Conservation (phyloP, 2,113 vertebrate species). For the Suricata suricatta region DNA sequence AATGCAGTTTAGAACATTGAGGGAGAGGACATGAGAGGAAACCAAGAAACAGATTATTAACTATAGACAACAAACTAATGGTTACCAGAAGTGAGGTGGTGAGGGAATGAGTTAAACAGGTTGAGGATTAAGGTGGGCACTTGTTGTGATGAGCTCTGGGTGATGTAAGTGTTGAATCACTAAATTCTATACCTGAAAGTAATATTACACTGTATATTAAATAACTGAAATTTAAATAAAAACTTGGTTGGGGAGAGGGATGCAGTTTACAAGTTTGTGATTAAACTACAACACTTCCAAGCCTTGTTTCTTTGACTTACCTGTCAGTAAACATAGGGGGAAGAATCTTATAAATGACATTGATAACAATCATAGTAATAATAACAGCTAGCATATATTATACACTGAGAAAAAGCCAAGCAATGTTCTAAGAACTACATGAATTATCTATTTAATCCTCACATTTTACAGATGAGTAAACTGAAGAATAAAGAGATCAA, state of each 20-base stretch:
- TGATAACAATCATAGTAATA: neutral
- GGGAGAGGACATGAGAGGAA: neutral
- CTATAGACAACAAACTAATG: neutral
- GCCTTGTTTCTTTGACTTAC: neutral
- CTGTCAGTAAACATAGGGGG: neutral
- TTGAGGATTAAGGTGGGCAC: neutral
- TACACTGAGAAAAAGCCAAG: neutral
- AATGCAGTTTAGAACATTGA: neutral
- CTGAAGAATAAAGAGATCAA: neutral
- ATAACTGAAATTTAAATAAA: neutral
- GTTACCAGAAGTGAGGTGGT: neutral
- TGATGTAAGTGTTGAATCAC: neutral
- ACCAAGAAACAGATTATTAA: neutral
- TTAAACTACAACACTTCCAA: neutral
- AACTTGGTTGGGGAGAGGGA: neutral
- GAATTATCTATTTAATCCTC: neutral
- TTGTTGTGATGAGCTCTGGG: neutral
- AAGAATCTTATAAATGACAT: neutral
- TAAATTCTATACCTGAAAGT: neutral
- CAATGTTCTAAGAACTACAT: neutral
- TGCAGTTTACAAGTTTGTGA: neutral
- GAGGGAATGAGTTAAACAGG: neutral
- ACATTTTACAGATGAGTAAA: constrained; percentile 8
- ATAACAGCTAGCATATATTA: neutral
- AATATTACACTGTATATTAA: neutral